Evolutionary conservation across 2,797 vertebrate species (phyloP), one percentile per base, ranked within the genome.

Genomic region (Falco cherrug): DNA sequence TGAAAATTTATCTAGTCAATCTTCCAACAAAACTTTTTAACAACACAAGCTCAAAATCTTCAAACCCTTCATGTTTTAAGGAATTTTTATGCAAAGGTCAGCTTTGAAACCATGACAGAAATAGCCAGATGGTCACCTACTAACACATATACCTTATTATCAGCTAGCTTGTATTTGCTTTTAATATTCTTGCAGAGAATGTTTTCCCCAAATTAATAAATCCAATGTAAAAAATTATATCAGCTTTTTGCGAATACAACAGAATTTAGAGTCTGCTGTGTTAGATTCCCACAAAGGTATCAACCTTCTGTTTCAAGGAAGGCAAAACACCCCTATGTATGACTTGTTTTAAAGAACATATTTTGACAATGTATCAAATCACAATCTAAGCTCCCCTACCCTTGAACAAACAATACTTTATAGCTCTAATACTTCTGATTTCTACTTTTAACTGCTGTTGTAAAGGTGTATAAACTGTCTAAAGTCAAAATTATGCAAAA

Each of bases 361-460:
- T 89, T 95, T 95, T 97, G 43, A 98, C 97, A 92, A 97, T 74
- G 77, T 97, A 98, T 2, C 97, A 98, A 50, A 98, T 68, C 22
- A 98, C 92, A 35, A 98, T 77, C 94, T 98, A 98, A 47, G 93
- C 82, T 65, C 95, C 35, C 97, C 69, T 74, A 19, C 10, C 6
- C 81, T 84, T 53, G 53, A 65, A 51, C 28, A 79, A 77, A 71
- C 29, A 65, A 35, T 13, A 51, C 7, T 16, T 3, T 21, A 35
- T 6, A 3, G 8, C 43, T 67, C 45, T 76, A 70, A 14, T 16
- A 50, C 21, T 43, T 35, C 20, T 16, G 25, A 64, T 60, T 67
- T 74, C 53, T n/a, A 14, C 20, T 51, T 79, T 51, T 47, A 84
- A n/a, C 25, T 51, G 25, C 14, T 81, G 16, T 51, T 74, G n/a